A percentile compares a stretch with the other conserved stretches of the same genome.
These are phyloP conservation scores for Eumaeus atala DNA, from an alignment of 1,140 invertebrate species.

Conservation along the genomic window DNA sequence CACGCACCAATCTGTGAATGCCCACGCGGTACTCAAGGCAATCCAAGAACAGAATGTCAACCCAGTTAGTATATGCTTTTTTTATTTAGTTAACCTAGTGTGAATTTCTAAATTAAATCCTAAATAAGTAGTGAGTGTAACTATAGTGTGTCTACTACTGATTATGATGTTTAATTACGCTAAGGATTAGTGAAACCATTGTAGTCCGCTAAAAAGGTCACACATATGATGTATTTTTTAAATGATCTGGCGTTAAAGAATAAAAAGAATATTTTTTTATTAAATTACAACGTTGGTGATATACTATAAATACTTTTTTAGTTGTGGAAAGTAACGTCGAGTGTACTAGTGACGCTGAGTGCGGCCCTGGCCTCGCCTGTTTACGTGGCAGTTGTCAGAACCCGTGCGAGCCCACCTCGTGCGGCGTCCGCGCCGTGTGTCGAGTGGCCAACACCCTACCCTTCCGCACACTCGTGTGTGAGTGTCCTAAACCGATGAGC, in stretches of 20 bases:
- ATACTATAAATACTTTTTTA: neutral
- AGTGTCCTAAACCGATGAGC: constrained; percentile 85
- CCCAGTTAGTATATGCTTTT: constrained; percentile 71
- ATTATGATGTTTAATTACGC: no score
- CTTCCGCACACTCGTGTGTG: constrained; percentile 89
- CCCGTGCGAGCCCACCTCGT: constrained; percentile 88
- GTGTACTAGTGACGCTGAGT: constrained; percentile 88
- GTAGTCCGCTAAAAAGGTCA: no score
- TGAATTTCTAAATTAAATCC: no score
- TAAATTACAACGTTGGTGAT: no score
- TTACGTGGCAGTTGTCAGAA: constrained; percentile 87
- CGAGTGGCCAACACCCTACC: constrained; percentile 89
- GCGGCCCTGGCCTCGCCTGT: constrained; percentile 88
- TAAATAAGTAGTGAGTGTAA: no score
- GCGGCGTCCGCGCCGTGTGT: constrained; percentile 86
- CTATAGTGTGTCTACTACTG: no score
- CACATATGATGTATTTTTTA: constrained; percentile 5
- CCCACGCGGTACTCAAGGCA: constrained; percentile 86
- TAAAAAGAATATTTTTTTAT: neutral
- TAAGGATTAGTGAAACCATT: no score
- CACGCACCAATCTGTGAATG: constrained; percentile 87
- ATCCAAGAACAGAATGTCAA: constrained; percentile 81
- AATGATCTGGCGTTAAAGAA: constrained; percentile 3
- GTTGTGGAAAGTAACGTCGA: constrained; percentile 72
- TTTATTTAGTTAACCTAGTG: no score